These are phyloP conservation scores for Nansenia antarctica DNA, from an alignment of 2,113 vertebrate species.

Conservation along the genomic window DNA sequence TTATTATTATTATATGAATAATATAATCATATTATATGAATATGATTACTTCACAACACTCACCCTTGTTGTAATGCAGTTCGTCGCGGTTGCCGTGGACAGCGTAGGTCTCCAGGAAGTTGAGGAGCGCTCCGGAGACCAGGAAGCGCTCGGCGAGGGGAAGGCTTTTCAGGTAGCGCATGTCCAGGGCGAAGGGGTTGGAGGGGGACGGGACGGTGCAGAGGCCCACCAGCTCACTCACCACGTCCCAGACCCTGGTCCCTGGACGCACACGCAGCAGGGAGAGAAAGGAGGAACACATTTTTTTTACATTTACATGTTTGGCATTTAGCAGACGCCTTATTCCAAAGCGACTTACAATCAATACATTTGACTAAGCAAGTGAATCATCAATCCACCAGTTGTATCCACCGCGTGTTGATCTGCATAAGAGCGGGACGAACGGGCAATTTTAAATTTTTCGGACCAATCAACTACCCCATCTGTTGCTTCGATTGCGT, in stretches of 20 bases:
- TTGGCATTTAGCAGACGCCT: background rate
- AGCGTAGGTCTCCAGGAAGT: constrained; percentile 76
- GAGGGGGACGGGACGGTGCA: constrained; percentile 76
- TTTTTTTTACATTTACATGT: background rate
- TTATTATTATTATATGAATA: too few species aligned
- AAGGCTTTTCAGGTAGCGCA: constrained; percentile 73
- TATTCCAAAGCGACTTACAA: background rate
- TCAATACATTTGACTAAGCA: too few species aligned
- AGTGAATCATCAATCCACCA: too few species aligned
- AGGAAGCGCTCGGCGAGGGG: constrained; percentile 72
- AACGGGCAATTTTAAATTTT: too few species aligned
- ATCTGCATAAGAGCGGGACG: too few species aligned
- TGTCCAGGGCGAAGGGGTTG: constrained; percentile 79
- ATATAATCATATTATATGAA: too few species aligned
- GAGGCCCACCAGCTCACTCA: constrained; percentile 75
- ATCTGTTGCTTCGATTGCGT: too few species aligned
- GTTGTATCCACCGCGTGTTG: too few species aligned
- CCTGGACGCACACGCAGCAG: too few species aligned
- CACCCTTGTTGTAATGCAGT: constrained; percentile 68
- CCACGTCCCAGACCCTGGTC: constrained; percentile 74
- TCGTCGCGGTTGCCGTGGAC: constrained; percentile 69
- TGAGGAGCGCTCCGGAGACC: constrained; percentile 73
- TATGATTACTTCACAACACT: too few species aligned
- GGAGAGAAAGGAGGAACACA: background rate
- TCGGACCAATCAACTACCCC: too few species aligned